phyloP scores from a whole-genome alignment of 2,113 vertebrate genomes.

The Hepsetus odoe region DNA sequence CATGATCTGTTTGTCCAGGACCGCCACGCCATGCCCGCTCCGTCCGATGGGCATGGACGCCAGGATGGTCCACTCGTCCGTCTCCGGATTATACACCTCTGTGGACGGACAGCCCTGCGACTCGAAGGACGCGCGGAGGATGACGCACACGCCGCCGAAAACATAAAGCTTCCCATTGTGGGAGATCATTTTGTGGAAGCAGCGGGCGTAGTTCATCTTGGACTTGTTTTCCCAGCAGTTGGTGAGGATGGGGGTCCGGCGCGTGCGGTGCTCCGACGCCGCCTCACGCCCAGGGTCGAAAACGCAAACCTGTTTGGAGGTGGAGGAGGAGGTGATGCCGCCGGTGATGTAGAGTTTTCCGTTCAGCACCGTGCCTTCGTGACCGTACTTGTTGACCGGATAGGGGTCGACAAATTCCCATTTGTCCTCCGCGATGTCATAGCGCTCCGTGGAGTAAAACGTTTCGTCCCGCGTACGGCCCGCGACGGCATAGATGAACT shows the following conservation, averaged over 20 bases:
- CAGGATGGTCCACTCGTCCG: conserved; percentile 97
- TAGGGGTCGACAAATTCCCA: conserved; percentile 99
- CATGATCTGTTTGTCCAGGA: conserved; percentile 97
- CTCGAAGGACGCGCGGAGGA: conserved; percentile 96
- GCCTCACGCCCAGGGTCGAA: conserved; percentile 96
- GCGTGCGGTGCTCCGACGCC: conserved; percentile 84
- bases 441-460: conserved; percentile 96
- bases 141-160: conserved; percentile 96
- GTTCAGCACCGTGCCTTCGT: conserved; percentile 94
- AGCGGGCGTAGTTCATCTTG: conserved; percentile 99
- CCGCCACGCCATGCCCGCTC: conserved; percentile 96
- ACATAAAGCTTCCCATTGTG: conserved; percentile 98
- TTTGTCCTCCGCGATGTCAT: conserved; percentile 94
- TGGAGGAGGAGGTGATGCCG: conserved; percentile 97
- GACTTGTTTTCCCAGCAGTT: conserved; percentile 99
- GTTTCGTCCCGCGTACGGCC: conserved; percentile 97
- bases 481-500: conserved; percentile 94
- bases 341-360: conserved; percentile 96
- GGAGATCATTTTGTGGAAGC: conserved; percentile 99
- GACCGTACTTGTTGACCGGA: conserved; percentile 97
- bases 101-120: conserved; percentile 98
- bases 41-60: conserved; percentile 99
- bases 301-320: conserved; percentile 97
- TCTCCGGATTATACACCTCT: conserved; percentile 94
- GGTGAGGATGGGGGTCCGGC: conserved; percentile 85